phyloP scores from a whole-genome alignment of 2,113 vertebrate species.

The Sebastes fasciatus region DNA sequence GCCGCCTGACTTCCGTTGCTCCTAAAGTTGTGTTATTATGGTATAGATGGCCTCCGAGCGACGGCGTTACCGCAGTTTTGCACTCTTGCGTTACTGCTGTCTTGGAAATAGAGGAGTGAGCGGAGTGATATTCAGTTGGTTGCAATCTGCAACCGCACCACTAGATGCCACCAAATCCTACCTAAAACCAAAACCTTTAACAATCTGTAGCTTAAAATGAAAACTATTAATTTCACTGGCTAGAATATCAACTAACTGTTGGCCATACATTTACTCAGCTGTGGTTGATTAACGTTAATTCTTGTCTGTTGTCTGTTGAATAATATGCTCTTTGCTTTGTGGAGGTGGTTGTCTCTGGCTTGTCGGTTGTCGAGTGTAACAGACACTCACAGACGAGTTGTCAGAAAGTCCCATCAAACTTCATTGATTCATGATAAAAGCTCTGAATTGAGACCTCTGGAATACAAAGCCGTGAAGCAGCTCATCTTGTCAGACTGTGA shows the following conservation, averaged over 20 bases:
- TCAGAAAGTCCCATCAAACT: background rate
- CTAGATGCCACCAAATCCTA: too few species aligned
- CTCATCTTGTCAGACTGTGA: slow-evolving; percentile 22
- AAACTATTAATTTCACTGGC: background rate
- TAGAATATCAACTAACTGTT: background rate
- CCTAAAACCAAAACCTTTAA: too few species aligned
- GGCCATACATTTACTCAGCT: background rate
- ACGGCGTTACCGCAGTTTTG: too few species aligned
- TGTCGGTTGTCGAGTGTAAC: slow-evolving; percentile 4
- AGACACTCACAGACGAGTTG: slow-evolving; percentile 19
- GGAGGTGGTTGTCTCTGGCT: slow-evolving; percentile 8
- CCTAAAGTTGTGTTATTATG: too few species aligned
- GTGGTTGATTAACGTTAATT: background rate
- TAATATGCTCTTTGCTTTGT: background rate
- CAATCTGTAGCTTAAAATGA: slow-evolving; percentile 2
- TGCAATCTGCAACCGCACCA: too few species aligned
- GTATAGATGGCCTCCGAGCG: too few species aligned
- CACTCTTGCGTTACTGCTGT: too few species aligned
- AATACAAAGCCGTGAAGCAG: slow-evolving; percentile 32
- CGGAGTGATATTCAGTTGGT: too few species aligned
- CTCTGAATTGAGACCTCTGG: slow-evolving; percentile 15
- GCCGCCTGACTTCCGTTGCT: too few species aligned
- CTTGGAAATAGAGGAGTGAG: too few species aligned
- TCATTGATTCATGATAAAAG: slow-evolving; percentile 21
- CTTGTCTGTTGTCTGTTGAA: background rate